Conservation (phyloP, 2,888 invertebrate species). For the Meteorus colon region DNA sequence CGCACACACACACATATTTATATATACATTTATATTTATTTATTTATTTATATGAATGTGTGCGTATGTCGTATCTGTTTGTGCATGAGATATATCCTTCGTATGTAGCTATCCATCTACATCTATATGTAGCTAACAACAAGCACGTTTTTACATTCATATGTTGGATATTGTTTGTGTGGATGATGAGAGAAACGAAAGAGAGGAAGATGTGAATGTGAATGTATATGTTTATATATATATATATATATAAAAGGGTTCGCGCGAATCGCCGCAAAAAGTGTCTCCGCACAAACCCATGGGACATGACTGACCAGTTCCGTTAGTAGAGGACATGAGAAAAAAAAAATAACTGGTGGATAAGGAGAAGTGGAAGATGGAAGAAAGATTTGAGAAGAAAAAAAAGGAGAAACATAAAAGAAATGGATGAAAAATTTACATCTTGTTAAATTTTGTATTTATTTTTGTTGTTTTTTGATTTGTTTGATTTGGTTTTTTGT, state of each 20-base stretch:
- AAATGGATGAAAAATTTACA: background rate
- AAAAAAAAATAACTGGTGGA: constrained; percentile 10
- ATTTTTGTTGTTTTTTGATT: background rate
- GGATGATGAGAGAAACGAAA: no score
- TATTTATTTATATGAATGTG: no score
- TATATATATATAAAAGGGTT: constrained; percentile 21
- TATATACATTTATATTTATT: constrained; percentile 14
- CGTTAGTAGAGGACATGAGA: background rate
- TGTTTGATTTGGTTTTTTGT: no score
- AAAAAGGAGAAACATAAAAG: background rate
- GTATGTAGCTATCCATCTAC: constrained; percentile 48
- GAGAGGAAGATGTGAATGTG: no score
- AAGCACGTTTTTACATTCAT: constrained; percentile 52
- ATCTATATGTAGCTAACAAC: constrained; percentile 54
- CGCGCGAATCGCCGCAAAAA: constrained; percentile 38
- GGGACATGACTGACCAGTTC: constrained; percentile 34
- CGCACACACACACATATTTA: background rate
- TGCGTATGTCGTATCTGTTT: constrained; percentile 3
- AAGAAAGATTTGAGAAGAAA: background rate
- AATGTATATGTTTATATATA: background rate
- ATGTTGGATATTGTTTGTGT: no score
- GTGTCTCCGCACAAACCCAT: constrained; percentile 19
- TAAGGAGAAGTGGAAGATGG: background rate
- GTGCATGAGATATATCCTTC: constrained; percentile 27
- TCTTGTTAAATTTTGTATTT: constrained; percentile 3